Conservation (phyloP, 2,113 vertebrate species). For the Petroica traversi region DNA sequence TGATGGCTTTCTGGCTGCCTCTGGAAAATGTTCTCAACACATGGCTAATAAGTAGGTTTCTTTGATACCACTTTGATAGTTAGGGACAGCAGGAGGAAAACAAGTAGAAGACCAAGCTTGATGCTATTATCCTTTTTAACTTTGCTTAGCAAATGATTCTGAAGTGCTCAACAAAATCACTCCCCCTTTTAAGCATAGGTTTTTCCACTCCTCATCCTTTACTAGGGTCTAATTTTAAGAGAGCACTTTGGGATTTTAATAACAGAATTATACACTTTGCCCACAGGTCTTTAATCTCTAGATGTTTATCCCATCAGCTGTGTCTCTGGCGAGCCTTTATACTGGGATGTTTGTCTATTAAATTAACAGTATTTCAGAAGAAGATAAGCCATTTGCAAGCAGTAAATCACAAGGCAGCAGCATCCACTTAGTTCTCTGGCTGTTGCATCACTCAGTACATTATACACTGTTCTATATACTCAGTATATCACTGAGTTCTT, state of each 20-base stretch:
- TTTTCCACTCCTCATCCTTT: conserved; percentile 42
- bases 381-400: conserved; percentile 66
- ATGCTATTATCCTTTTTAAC: conserved; percentile 50
- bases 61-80: conserved; percentile 50
- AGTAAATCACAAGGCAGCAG: conserved; percentile 71
- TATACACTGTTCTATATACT: conserved; percentile 28
- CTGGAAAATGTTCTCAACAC: conserved; percentile 45
- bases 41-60: conserved; percentile 56
- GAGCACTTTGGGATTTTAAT: conserved; percentile 67
- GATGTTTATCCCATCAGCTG: conserved; percentile 70
- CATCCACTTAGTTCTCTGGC: conserved; percentile 47
- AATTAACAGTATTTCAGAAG: conserved; percentile 76
- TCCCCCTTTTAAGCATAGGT: conserved; percentile 54
- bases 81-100: conserved; percentile 57
- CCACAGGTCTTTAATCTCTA: conserved; percentile 72
- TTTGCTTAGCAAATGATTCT: conserved; percentile 61
- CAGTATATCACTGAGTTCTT: not conserved
- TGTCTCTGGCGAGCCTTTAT: conserved; percentile 67
- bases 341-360: conserved; percentile 78
- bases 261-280: conserved; percentile 62
- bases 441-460: conserved; percentile 56
- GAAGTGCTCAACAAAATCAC: conserved; percentile 39
- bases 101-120: not conserved
- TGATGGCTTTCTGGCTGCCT: conserved; percentile 27
- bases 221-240: conserved; percentile 51